Evolutionary conservation across 1,140 invertebrate species (phyloP).

Genomic region (Drosophila leontia): DNA sequence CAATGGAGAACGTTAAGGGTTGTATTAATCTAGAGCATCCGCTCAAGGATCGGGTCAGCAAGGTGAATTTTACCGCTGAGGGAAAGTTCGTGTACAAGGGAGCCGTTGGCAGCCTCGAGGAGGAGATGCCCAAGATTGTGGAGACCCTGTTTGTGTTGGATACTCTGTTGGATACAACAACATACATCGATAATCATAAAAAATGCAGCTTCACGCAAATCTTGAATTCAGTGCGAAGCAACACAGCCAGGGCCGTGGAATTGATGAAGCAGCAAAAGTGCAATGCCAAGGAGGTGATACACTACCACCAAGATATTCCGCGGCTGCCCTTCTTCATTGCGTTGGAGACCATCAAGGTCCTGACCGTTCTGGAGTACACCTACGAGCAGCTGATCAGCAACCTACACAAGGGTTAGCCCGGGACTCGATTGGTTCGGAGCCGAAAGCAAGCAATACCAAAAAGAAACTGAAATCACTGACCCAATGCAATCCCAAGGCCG

Average conservation of each 20-base stretch:
- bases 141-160: slow-evolving; percentile 23
- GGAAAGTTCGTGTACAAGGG: not conserved
- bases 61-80: not conserved
- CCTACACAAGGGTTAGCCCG: not conserved
- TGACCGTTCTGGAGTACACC: slow-evolving; percentile 24
- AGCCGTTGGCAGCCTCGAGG: not conserved
- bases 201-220: slow-evolving; percentile 1
- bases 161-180: too few species aligned
- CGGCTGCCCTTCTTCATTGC: slow-evolving; percentile 1
- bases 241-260: slow-evolving; percentile 11
- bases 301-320: not conserved
- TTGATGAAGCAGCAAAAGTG: not conserved
- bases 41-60: not conserved
- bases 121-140: slow-evolving; percentile 37
- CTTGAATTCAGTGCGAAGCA: slow-evolving; percentile 26
- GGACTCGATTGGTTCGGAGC: not conserved
- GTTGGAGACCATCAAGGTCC: slow-evolving; percentile 36
- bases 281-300: not conserved
- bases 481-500: slow-evolving; percentile 28
- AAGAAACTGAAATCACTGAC: slow-evolving; percentile 20
- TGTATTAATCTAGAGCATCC: slow-evolving; percentile 32
- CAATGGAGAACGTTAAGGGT: too few species aligned
- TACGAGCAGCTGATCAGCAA: slow-evolving; percentile 15
- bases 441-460: slow-evolving; percentile 18
- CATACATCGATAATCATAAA: too few species aligned